Evolutionary conservation across 2,113 vertebrate species (phyloP).

Genomic region (Sinocyclocheilus grahami): DNA sequence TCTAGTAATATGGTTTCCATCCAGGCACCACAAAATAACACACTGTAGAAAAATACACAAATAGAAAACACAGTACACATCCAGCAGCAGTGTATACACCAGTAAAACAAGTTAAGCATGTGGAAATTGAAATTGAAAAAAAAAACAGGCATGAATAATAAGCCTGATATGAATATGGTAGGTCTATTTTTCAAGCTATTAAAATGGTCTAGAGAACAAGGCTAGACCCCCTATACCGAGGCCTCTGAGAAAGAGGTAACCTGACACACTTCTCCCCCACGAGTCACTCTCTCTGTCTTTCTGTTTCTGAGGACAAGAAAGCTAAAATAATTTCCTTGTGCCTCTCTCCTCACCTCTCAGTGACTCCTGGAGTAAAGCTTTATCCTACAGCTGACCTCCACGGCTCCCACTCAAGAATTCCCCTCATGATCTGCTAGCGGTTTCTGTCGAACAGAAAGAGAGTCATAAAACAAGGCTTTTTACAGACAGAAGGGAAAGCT

Average conservation of each 20-base stretch:
- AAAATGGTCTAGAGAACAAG: background rate
- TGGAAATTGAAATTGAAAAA: background rate
- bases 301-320: conserved; percentile 20
- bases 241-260: conserved; percentile 19
- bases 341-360: conserved; percentile 4
- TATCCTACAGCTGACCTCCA: conserved; percentile 27
- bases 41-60: background rate
- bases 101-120: background rate
- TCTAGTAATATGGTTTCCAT: background rate
- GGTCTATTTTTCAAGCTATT: background rate
- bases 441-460: conserved; percentile 8
- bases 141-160: background rate
- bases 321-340: conserved; percentile 17
- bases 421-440: conserved; percentile 20
- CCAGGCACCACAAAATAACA: background rate
- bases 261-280: conserved; percentile 1
- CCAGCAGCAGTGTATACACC: background rate
- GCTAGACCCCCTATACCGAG: background rate
- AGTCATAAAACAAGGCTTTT: conserved; percentile 41
- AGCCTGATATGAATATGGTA: background rate
- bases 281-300: background rate
- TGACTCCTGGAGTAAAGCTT: conserved; percentile 31
- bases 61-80: background rate
- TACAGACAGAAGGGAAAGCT: conserved; percentile 22
- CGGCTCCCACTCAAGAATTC: conserved; percentile 13